Conservation (phyloP, 2,113 vertebrate genomes). For the Brienomyrus brachyistius region DNA sequence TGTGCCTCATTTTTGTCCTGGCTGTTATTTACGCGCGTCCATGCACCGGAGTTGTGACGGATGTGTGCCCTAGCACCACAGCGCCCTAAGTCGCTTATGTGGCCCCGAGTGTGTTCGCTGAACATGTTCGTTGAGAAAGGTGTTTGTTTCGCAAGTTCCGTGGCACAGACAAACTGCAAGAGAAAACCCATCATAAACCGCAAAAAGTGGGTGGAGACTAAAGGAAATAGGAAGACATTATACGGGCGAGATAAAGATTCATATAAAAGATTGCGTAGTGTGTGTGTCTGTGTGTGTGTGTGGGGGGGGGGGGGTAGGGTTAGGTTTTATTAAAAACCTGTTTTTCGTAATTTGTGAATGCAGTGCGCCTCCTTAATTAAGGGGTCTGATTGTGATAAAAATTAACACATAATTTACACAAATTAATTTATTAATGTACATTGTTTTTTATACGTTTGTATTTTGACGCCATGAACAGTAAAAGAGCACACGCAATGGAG, state of each 20-base stretch:
- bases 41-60: not conserved
- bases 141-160: not conserved
- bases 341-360: too few relatives aligned
- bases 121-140: not conserved
- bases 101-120: conserved; percentile 2
- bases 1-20: not conserved
- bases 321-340: too few relatives aligned
- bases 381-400: not conserved
- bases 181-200: not conserved
- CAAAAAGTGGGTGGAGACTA: not conserved
- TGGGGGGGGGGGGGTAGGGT: too few relatives aligned
- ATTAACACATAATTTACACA: not conserved
- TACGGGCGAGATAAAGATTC: not conserved
- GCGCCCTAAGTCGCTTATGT: not conserved
- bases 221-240: not conserved
- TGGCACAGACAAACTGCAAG: not conserved
- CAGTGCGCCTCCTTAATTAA: not conserved
- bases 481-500: not conserved
- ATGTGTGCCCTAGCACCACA: not conserved
- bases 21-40: not conserved
- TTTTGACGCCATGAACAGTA: not conserved
- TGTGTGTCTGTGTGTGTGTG: not conserved
- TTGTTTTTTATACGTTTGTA: not conserved
- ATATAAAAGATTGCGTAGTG: not conserved
- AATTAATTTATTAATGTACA: not conserved